Evolutionary conservation across 2,113 vertebrate species (phyloP).

Genomic region (Zootoca vivipara): DNA sequence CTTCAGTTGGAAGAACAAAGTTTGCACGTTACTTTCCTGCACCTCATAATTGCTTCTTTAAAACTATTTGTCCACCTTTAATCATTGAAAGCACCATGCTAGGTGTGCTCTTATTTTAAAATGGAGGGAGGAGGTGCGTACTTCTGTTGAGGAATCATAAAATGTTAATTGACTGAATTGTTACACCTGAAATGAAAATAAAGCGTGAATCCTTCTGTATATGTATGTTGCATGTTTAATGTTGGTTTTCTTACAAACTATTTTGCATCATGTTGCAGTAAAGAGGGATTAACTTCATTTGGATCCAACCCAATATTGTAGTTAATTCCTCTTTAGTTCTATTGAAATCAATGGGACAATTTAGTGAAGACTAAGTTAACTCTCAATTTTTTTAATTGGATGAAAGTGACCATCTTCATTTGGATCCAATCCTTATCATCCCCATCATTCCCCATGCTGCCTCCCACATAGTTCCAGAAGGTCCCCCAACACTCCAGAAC

Average conservation of each 20-base stretch:
- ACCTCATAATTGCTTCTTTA: not conserved
- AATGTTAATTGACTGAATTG: not conserved
- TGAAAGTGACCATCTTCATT: no score
- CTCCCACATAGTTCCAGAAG: not conserved
- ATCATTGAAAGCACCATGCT: slow-evolving; percentile 2
- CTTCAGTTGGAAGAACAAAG: not conserved
- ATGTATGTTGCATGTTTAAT: slow-evolving; percentile 37
- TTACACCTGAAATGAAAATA: slow-evolving; percentile 9
- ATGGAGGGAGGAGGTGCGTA: not conserved
- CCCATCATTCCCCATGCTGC: no score
- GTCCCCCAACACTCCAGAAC: not conserved
- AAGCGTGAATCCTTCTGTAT: slow-evolving; percentile 13
- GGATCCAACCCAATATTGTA: no score
- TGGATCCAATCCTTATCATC: no score
- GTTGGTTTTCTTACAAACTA: not conserved
- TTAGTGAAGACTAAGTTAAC: no score
- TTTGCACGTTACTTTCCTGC: not conserved
- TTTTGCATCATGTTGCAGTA: not conserved
- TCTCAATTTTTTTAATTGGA: no score
- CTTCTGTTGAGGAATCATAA: slow-evolving; percentile 24
- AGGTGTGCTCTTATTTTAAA: not conserved
- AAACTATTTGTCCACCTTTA: not conserved
- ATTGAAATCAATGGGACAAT: no score
- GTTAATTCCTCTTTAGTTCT: no score
- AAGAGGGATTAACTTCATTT: no score